Base-by-base conservation (phyloP, 2,113 vertebrate genomes). In the Nesogale talazaci region DNA sequence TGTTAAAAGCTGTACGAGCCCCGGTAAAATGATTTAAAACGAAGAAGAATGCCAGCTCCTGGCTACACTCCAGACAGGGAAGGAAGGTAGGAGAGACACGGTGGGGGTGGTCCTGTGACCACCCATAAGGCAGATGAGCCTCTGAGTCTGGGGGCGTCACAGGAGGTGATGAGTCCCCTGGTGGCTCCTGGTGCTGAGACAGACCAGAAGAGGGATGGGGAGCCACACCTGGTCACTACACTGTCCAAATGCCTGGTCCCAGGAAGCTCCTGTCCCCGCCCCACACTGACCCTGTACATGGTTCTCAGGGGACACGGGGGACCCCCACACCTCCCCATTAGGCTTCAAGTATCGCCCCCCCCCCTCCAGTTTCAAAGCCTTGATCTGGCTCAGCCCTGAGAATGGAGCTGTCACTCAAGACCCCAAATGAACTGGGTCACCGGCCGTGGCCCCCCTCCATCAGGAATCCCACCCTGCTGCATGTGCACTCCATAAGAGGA, bases 131-230 rank as follows among this genome's bases (percentile, higher is more conserved):
- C 10, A 65, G n/a, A 75, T 40, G 2, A 29, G 20, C 46, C 79
- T 78, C 69, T 27, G 86, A 23, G 59, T 67, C 65, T 38, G 42
- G 34, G 34, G 23, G 22, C 5, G 91, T 63, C 83, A 65, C 0
- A 1, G 83, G 56, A 75, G 38, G 57, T 76, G 79, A 79, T 19
- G 2, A 74, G 42, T 5, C 9, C 65, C 36, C 38, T 70, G 29
- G 56, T 8, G 40, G 20, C 38, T 31, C 67, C 40, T 38, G 0
- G 22, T 14, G 31, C 40, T 70, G 42, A 31, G 0, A 3, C 67
- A 22, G 57, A 36, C 69, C 31, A 31, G 61, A 82, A 57, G 74
- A 59, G 46, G n/a, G 36, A 72, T 38, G 52, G 27, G 15, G 22
- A 31, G 9, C 77, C 56, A 38, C 42, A 29, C 67, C 69, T 57